phyloP scores from a whole-genome alignment of 2,113 vertebrate species.

The Hassar affinis region DNA sequence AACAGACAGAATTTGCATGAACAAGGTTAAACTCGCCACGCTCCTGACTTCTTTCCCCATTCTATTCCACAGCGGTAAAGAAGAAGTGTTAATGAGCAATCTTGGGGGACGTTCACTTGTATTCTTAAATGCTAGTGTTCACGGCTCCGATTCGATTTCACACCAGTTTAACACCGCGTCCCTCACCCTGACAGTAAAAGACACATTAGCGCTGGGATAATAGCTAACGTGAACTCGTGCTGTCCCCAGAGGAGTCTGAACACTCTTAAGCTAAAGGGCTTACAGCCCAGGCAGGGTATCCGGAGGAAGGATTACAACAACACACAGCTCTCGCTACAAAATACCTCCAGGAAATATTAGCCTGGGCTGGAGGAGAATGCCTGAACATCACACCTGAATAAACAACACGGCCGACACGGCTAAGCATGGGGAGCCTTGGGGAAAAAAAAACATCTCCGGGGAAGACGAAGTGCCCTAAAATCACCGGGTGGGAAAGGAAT shows the following conservation, averaged over 20 bases:
- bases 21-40: background rate
- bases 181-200: background rate
- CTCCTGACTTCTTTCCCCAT: background rate
- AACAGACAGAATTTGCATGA: background rate
- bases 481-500: background rate
- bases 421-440: background rate
- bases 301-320: constrained; percentile 47
- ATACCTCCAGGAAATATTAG: constrained; percentile 33
- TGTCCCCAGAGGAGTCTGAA: constrained; percentile 16
- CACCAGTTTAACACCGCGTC: background rate
- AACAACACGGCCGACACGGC: constrained; percentile 40
- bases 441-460: background rate
- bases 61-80: background rate
- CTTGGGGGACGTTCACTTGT: background rate
- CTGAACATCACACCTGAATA: constrained; percentile 52
- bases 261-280: constrained; percentile 9
- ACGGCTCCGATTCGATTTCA: background rate
- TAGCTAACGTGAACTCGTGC: background rate
- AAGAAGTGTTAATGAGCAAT: background rate
- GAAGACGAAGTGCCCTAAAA: background rate
- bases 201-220: constrained; percentile 11
- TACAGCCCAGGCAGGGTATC: constrained; percentile 15
- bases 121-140: background rate
- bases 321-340: constrained; percentile 6
- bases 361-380: constrained; percentile 11